These are phyloP conservation scores for Brachynemurus nebulosus DNA, from an alignment of 2,888 invertebrate genomes.

Conservation along the genomic window DNA sequence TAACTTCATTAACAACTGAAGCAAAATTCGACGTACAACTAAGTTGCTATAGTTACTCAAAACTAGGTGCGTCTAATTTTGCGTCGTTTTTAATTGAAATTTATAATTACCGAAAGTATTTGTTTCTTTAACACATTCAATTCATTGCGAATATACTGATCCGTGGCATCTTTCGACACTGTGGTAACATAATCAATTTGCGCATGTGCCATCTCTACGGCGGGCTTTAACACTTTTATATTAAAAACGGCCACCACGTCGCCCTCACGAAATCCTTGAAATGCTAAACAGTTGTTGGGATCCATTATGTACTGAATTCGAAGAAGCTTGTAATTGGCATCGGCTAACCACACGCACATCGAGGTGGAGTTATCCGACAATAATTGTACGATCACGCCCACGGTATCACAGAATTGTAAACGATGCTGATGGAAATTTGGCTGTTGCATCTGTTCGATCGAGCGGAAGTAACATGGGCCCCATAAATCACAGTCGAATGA, in stretches of 20 bases:
- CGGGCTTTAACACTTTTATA: neutral
- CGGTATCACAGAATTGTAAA: conserved; percentile 61
- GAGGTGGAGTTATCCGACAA: conserved; percentile 31
- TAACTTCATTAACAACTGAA: too few relatives aligned
- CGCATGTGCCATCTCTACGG: neutral
- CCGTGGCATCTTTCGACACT: conserved; percentile 4
- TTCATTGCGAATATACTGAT: too few relatives aligned
- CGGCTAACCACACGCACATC: conserved; percentile 37
- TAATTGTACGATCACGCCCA: conserved; percentile 49
- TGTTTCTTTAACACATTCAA: too few relatives aligned
- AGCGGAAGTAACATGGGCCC: too few relatives aligned
- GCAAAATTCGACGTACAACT: too few relatives aligned
- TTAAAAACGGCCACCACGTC: conserved; percentile 4
- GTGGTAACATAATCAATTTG: neutral
- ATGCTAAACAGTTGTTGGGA: conserved; percentile 1
- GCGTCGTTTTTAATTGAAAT: too few relatives aligned
- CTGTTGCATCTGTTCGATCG: conserved; percentile 33
- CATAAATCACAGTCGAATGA: too few relatives aligned
- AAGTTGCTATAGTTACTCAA: too few relatives aligned
- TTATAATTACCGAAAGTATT: too few relatives aligned
- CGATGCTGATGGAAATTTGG: conserved; percentile 33
- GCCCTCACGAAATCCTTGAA: neutral
- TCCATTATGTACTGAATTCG: neutral
- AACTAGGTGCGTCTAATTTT: too few relatives aligned
- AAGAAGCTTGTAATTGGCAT: conserved; percentile 24